These are phyloP conservation scores for Tympanoctomys barrerae DNA, from an alignment of 2,797 vertebrate species.

Conservation along the genomic window DNA sequence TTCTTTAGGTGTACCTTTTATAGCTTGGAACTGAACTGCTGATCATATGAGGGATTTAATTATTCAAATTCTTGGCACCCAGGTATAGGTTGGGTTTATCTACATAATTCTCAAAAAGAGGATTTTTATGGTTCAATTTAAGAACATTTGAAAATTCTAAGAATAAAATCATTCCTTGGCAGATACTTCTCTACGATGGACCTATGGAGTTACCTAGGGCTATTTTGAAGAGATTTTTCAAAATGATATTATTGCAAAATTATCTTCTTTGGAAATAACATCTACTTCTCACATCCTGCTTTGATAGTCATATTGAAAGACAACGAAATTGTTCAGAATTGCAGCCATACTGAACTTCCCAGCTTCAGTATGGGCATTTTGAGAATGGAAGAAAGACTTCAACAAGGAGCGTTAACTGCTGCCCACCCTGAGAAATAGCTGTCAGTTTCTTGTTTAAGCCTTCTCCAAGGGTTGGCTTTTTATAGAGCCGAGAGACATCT, in stretches of 20 bases:
- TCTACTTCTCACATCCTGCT: background rate
- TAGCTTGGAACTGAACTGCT: background rate
- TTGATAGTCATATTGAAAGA: conserved; percentile 48
- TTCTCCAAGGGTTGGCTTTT: background rate
- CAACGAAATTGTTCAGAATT: conserved; percentile 55
- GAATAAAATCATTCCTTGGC: conserved; percentile 14
- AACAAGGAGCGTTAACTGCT: conserved; percentile 35
- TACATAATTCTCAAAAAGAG: background rate
- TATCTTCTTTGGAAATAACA: conserved; percentile 61
- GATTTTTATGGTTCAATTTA: conserved; percentile 45
- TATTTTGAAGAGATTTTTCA: conserved; percentile 61
- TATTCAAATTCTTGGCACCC: conserved; percentile 5
- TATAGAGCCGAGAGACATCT: conserved; percentile 27
- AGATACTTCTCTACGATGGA: conserved; percentile 24
- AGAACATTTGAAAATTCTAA: conserved; percentile 45
- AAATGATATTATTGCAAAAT: conserved; percentile 39
- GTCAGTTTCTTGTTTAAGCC: conserved; percentile 38
- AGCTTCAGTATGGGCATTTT: background rate
- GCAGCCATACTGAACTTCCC: conserved; percentile 25
- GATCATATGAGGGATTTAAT: background rate
- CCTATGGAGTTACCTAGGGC: conserved; percentile 39
- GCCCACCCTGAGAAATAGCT: conserved; percentile 64
- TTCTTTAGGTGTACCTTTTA: background rate
- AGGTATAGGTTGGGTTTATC: conserved; percentile 30
- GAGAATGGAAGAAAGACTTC: conserved; percentile 25